Percentiles rank a stretch among this genome's conserved stretches.
These are phyloP conservation scores for Manacus vitellinus DNA, from an alignment of 2,113 vertebrate genomes.

Conservation along the genomic window DNA sequence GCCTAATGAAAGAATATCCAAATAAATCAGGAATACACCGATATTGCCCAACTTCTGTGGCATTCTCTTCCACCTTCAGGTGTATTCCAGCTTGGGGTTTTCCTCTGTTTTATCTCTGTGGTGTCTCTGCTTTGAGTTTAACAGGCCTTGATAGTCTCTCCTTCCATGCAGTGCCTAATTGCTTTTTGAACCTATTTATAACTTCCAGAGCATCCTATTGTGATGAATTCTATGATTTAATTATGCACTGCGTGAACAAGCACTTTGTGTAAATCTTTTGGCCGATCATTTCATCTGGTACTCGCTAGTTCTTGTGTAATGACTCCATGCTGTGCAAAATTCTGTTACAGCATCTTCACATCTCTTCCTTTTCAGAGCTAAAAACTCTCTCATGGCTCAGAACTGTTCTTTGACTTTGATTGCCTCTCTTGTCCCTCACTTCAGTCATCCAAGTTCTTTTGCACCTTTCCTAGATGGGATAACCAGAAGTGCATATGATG, in stretches of 20 bases:
- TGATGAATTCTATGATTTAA: slow-evolving; percentile 25
- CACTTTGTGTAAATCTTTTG: slow-evolving; percentile 16
- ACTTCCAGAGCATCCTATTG: slow-evolving; percentile 17
- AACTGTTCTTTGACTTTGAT: neutral
- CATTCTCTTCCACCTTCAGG: neutral
- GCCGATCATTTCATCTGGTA: neutral
- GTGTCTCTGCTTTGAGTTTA: slow-evolving; percentile 6
- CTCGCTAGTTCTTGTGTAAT: neutral
- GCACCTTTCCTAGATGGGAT: neutral
- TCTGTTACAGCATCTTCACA: neutral
- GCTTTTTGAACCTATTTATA: slow-evolving; percentile 22
- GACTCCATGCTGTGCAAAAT: neutral
- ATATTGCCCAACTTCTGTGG: neutral
- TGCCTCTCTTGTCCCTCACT: neutral
- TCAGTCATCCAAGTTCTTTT: neutral
- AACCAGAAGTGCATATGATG: neutral
- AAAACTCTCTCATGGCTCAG: neutral
- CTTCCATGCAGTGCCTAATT: neutral
- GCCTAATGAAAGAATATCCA: neutral
- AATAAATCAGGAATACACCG: neutral
- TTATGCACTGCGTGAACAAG: slow-evolving; percentile 9
- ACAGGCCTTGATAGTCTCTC: neutral
- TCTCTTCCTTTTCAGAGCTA: neutral
- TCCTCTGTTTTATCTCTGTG: neutral
- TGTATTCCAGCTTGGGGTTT: neutral